Percentiles rank a stretch among this genome's conserved stretches.
These are phyloP conservation scores for Leptura quadrifasciata DNA, from an alignment of 2,888 invertebrate species.

Conservation along the genomic window DNA sequence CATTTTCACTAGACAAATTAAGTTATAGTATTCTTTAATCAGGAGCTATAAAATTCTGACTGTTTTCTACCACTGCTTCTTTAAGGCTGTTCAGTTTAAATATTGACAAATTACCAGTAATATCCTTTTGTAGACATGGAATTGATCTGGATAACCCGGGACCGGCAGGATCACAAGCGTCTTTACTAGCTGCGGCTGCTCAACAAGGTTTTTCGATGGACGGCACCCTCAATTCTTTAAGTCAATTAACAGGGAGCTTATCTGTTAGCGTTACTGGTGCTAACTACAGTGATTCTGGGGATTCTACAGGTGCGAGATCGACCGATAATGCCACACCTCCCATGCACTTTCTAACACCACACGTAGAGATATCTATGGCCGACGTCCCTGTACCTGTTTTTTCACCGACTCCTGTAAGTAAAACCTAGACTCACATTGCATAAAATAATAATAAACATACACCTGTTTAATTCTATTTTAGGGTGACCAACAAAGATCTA, in stretches of 20 bases:
- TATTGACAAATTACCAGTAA: too few species aligned
- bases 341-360: slow-evolving; percentile 93
- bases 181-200: slow-evolving; percentile 80
- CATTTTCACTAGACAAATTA: too few species aligned
- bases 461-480: slow-evolving; percentile 48
- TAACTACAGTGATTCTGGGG: slow-evolving; percentile 90
- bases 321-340: slow-evolving; percentile 92
- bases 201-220: slow-evolving; percentile 74
- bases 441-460: background rate
- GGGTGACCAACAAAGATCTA: slow-evolving; percentile 69
- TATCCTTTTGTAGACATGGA: slow-evolving; percentile 83
- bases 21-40: too few species aligned
- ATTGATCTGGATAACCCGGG: slow-evolving; percentile 94
- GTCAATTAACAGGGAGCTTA: slow-evolving; percentile 80
- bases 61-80: too few species aligned
- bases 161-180: slow-evolving; percentile 86
- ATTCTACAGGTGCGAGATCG: slow-evolving; percentile 86
- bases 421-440: background rate
- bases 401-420: slow-evolving; percentile 76
- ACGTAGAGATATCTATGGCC: slow-evolving; percentile 93
- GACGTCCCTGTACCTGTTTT: slow-evolving; percentile 84
- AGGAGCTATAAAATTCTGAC: too few species aligned
- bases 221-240: slow-evolving; percentile 74
- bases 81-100: too few species aligned
- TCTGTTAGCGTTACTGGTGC: slow-evolving; percentile 75